A percentile compares a stretch with the other conserved stretches of the same genome.
These are phyloP conservation scores for Notothenia coriiceps DNA, from an alignment of 2,113 vertebrate genomes.

Conservation along the genomic window DNA sequence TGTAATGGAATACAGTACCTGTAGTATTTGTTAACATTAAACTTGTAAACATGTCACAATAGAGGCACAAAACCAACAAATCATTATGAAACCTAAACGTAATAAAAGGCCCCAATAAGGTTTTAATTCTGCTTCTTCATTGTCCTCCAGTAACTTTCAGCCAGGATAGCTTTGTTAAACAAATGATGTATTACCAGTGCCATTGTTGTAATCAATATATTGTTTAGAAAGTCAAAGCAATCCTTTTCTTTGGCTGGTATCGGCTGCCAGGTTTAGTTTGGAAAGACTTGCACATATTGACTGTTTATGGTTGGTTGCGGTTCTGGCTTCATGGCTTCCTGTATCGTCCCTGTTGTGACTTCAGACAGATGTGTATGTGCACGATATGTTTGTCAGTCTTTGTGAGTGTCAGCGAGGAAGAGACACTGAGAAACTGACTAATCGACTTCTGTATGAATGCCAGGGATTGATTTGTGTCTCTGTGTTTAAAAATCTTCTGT, in stretches of 20 bases:
- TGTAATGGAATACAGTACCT: too few species aligned
- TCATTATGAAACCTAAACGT: too few species aligned
- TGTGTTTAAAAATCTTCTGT: constrained; percentile 46
- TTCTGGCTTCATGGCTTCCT: constrained; percentile 51
- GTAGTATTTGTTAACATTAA: too few species aligned
- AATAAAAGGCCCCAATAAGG: too few species aligned
- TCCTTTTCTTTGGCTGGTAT: constrained; percentile 5
- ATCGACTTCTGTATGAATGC: constrained; percentile 60
- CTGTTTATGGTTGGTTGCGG: constrained; percentile 52
- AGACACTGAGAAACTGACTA: not conserved
- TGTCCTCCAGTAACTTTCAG: constrained; percentile 17
- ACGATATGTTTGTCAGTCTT: constrained; percentile 24
- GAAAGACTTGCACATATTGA: constrained; percentile 61
- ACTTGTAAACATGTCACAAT: too few species aligned
- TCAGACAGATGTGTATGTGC: constrained; percentile 50
- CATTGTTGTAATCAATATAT: constrained; percentile 17
- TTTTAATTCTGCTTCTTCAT: not conserved
- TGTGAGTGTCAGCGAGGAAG: constrained; percentile 10
- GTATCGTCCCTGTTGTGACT: constrained; percentile 55
- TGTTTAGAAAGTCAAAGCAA: constrained; percentile 17
- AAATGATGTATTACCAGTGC: not conserved
- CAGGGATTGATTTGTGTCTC: constrained; percentile 60
- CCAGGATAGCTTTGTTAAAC: constrained; percentile 21
- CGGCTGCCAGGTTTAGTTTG: constrained; percentile 44
- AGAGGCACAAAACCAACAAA: too few species aligned